These are phyloP conservation scores for Drosophila ustulata DNA, from an alignment of 2,888 invertebrate species.

Conservation along the genomic window DNA sequence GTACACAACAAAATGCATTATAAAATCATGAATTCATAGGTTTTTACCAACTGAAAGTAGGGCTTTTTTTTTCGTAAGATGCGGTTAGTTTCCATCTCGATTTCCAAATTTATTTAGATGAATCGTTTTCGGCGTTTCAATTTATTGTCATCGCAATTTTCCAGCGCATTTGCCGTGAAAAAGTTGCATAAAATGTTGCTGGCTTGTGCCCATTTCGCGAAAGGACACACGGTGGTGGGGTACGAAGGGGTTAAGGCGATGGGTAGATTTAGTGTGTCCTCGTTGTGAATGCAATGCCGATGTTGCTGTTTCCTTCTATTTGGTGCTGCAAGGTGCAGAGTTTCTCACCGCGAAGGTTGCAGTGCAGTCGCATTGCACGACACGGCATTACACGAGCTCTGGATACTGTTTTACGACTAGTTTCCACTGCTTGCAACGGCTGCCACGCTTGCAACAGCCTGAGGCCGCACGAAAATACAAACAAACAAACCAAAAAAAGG, in stretches of 20 bases:
- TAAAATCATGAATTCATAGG: not conserved
- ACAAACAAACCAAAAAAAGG: not conserved
- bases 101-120: conserved; percentile 11
- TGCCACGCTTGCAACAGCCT: not conserved
- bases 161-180: conserved; percentile 54
- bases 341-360: conserved; percentile 75
- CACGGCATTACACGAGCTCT: conserved; percentile 48
- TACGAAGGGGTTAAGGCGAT: not conserved
- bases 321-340: conserved; percentile 70
- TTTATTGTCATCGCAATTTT: conserved; percentile 56
- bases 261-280: conserved; percentile 8
- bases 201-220: conserved; percentile 50
- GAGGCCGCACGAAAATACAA: conserved; percentile 18
- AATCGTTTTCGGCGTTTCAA: conserved; percentile 60
- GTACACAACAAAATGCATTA: too few species aligned
- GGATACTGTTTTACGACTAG: conserved; percentile 42
- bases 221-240: not conserved
- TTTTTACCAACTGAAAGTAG: not conserved
- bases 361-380: conserved; percentile 27
- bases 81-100: not conserved
- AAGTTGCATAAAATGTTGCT: conserved; percentile 57
- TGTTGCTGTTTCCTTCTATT: conserved; percentile 32
- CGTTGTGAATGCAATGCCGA: conserved; percentile 17
- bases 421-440: conserved; percentile 31
- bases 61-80: not conserved